Evolutionary conservation across 64 coral and sea anemone species (phyloP), one percentile per base, ranked within the genome.

Genomic region (Dendrophyllia cribrosa): DNA sequence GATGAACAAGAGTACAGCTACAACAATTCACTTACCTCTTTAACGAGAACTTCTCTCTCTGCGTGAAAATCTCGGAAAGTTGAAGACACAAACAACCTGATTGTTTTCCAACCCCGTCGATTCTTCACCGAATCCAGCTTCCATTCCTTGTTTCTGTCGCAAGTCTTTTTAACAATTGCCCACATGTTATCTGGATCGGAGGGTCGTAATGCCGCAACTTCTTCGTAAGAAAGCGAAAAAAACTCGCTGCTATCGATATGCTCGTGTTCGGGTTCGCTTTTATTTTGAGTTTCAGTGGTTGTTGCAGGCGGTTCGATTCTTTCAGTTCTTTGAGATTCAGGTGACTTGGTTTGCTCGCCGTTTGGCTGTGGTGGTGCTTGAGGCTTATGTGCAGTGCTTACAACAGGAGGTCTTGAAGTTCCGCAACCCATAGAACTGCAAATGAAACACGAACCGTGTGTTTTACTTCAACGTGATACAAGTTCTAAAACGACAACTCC

Each of bases 61-160:
- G 88, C 95, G 76, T 99, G 97, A 84, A 99, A 99, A 76, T 99
- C 97, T 13, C 91, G 91, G 59, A 99, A 99, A n/a, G 97, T 99
- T 26, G 97, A 99, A 13, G 97, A 99, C n/a, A 99, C 97, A 63
- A 99, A 99, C 56, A 99, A 74, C 19, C 97, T 88, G 84, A 99
- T 99, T 6, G 97, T 99, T 73, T 99, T 99, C 97, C 97, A 99
- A 3, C 97, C 97, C 85, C 94, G 76, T 66, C 97, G 82, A 49
- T 95, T 99, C 46, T 99, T 93, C 1, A 96, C 94, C 3, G 91
- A 93, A 7, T 99, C 82, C 14, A 99, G 61, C 21, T 80, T 94
- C 97, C 94, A 94, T 63, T 97, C 92, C 59, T 58, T 97, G 26
- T 88, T 76, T 8, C 75, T 79, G 22, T 87, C 75, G 7, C 94